Conservation (phyloP, 2,888 invertebrate species). For the Neuroscelio doddi region DNA sequence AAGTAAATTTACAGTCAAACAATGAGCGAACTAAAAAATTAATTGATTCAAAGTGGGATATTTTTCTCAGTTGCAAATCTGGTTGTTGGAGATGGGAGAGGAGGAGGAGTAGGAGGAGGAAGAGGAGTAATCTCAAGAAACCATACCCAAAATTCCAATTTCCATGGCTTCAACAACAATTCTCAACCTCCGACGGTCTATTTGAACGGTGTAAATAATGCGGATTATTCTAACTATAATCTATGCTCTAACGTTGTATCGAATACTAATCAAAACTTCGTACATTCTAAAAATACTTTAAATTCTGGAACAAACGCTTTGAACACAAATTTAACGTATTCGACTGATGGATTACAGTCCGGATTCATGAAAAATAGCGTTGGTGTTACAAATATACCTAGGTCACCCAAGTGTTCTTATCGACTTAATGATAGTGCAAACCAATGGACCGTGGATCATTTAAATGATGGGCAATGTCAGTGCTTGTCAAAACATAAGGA, state of each 20-base stretch:
- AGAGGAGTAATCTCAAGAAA: slow-evolving; percentile 4
- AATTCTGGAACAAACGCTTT: slow-evolving; percentile 42
- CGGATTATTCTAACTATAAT: slow-evolving; percentile 44
- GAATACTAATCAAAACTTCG: slow-evolving; percentile 48
- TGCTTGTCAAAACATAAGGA: slow-evolving; percentile 58
- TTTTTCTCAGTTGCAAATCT: no score
- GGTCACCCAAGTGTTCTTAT: slow-evolving; percentile 63
- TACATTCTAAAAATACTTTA: slow-evolving; percentile 60
- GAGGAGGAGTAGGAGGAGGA: slow-evolving; percentile 9
- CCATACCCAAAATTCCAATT: slow-evolving; percentile 24
- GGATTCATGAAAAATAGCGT: slow-evolving; percentile 42
- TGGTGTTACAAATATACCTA: slow-evolving; percentile 48
- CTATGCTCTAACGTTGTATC: slow-evolving; percentile 19
- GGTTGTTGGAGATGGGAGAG: no score
- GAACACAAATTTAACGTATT: slow-evolving; percentile 27
- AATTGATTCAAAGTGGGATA: no score
- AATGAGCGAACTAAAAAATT: no score
- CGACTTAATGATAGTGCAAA: slow-evolving; percentile 58
- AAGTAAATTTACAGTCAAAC: no score
- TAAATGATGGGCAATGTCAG: slow-evolving; percentile 43
- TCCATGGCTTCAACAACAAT: slow-evolving; percentile 51
- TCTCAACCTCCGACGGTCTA: slow-evolving; percentile 55
- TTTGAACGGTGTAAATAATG: slow-evolving; percentile 52
- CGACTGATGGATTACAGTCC: slow-evolving; percentile 49
- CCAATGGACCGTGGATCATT: slow-evolving; percentile 51